A percentile compares a stretch with the other conserved stretches of the same genome.
Conservation (phyloP, 2,888 invertebrate genomes). For the Chalcosyrphus nemorum region DNA sequence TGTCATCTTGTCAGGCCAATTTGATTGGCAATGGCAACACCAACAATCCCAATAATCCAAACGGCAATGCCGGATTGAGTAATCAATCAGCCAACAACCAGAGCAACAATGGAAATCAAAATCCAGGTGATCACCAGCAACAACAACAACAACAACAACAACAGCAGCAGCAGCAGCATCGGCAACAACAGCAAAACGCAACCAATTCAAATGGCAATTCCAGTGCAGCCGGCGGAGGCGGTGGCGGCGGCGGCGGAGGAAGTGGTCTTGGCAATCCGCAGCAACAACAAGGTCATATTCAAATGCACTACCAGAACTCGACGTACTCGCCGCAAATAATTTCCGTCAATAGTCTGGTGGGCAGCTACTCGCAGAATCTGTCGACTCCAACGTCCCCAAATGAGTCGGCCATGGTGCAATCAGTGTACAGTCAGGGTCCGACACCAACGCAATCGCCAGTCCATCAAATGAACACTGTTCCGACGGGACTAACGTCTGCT, state of each 20-base stretch:
- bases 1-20: constrained; percentile 85
- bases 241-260: constrained; percentile 55
- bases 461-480: constrained; percentile 77
- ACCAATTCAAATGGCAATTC: constrained; percentile 57
- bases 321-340: constrained; percentile 82
- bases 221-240: constrained; percentile 38
- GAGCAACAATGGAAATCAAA: constrained; percentile 74
- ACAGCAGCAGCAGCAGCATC: constrained; percentile 76
- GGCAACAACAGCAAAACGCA: constrained; percentile 76
- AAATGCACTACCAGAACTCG: constrained; percentile 75
- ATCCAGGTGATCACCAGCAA: constrained; percentile 74
- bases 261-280: constrained; percentile 75
- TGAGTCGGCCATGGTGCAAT: constrained; percentile 83
- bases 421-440: constrained; percentile 83
- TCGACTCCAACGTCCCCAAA: constrained; percentile 84
- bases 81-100: constrained; percentile 78
- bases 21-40: constrained; percentile 81
- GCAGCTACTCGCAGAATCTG: constrained; percentile 83
- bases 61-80: constrained; percentile 76
- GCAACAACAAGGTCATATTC: constrained; percentile 75
- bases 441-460: constrained; percentile 82
- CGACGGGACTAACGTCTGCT: constrained; percentile 73
- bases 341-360: constrained; percentile 83
- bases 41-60: constrained; percentile 78
- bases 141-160: constrained; percentile 74